These are phyloP conservation scores for Oreortyx pictus DNA, from an alignment of 2,797 vertebrate genomes.

Conservation along the genomic window DNA sequence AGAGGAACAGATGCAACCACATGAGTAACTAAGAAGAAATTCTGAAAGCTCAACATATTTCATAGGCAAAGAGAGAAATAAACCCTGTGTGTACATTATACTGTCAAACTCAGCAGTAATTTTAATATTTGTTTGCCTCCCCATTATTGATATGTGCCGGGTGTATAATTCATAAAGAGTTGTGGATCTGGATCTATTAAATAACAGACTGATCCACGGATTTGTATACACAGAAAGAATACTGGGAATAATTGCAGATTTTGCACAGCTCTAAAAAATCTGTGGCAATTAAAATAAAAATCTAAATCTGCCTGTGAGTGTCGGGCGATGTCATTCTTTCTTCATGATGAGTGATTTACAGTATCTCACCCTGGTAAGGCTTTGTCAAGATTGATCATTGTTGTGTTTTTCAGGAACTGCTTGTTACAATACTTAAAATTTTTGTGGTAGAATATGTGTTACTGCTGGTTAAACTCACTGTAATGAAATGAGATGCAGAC, in stretches of 20 bases:
- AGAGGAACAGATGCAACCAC: not conserved
- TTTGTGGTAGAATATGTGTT: not conserved
- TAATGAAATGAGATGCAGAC: not conserved
- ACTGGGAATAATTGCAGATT: not conserved
- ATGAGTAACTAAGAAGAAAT: not conserved
- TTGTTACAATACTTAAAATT: not conserved
- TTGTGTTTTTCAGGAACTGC: not conserved
- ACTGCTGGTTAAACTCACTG: not conserved
- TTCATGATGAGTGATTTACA: not conserved
- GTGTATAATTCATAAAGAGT: not conserved
- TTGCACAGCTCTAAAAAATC: not conserved
- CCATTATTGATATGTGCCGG: not conserved
- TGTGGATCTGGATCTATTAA: not conserved
- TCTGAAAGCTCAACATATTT: not conserved
- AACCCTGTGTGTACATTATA: not conserved
- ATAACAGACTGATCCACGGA: not conserved
- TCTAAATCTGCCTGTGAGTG: not conserved
- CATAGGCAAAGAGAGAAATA: not conserved
- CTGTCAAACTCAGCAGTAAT: conserved; percentile 2
- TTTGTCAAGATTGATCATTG: not conserved
- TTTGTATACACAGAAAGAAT: not conserved
- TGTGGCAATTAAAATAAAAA: not conserved
- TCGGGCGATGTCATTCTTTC: not conserved
- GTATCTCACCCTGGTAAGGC: not conserved
- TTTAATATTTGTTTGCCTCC: conserved; percentile 32